A percentile compares a stretch with the other conserved stretches of the same genome.
Evolutionary conservation across 2,888 invertebrate species (phyloP).

Genomic region (Epiblema foenella): DNA sequence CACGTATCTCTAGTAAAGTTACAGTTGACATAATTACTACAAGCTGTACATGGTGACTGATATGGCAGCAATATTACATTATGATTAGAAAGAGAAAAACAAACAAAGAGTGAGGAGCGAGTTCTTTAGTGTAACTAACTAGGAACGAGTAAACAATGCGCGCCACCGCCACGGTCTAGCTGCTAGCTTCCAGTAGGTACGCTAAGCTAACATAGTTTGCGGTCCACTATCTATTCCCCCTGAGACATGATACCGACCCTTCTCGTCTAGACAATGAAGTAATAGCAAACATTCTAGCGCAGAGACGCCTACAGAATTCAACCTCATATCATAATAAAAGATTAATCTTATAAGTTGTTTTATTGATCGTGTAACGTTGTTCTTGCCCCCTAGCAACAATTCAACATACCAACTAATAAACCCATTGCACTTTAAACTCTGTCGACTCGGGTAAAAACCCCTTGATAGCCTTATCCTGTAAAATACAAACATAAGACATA

Average conservation of each 20-base stretch:
- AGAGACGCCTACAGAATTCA: slow-evolving; percentile 18
- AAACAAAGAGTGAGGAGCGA: slow-evolving; percentile 8
- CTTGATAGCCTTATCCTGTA: slow-evolving; percentile 19
- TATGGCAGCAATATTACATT: slow-evolving; percentile 2
- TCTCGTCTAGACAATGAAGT: slow-evolving; percentile 71
- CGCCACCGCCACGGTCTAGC: slow-evolving; percentile 74
- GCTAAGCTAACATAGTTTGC: slow-evolving; percentile 73
- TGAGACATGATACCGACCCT: slow-evolving; percentile 66
- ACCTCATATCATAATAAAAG: slow-evolving; percentile 42
- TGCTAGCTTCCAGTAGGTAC: slow-evolving; percentile 44
- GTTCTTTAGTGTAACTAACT: no score
- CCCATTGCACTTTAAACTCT: not conserved
- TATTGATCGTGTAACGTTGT: slow-evolving; percentile 3
- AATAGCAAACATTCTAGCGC: slow-evolving; percentile 49
- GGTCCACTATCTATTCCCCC: slow-evolving; percentile 73
- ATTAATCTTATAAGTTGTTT: slow-evolving; percentile 25
- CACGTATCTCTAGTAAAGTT: not conserved
- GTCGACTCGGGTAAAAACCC: slow-evolving; percentile 15
- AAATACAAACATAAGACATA: not conserved
- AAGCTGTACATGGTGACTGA: not conserved
- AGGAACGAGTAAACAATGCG: slow-evolving; percentile 35
- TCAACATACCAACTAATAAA: not conserved
- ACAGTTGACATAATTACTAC: not conserved
- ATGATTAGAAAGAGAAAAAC: slow-evolving; percentile 7
- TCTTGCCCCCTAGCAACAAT: not conserved